Evolutionary conservation across 2,113 vertebrate species (phyloP), one percentile per base, ranked within the genome.

Genomic region (Lates calcarifer): DNA sequence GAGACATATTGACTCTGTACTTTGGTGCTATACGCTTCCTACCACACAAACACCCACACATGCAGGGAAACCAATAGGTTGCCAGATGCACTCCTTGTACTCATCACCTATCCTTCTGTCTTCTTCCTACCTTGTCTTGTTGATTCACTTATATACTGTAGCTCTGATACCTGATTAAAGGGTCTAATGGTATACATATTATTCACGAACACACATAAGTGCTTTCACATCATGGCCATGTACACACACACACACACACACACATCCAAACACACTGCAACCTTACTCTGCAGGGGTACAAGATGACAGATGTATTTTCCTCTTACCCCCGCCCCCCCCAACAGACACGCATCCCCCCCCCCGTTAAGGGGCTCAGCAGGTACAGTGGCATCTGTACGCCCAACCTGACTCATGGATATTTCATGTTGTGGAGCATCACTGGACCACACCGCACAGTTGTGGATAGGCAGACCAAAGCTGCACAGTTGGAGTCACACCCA

Each of bases 401-500:
- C 79, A 79, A 81, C 78, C 83, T 91, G 64, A 89, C 88, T 93
- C 88, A 92, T 93, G 81, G 90, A 93, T 94, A 90, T 93, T 94
- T 94, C 70, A 93, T 94, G 91, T 80, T 66, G 85, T 67, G 79
- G 87, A 79, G 82, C 75, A 1, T 63, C 74, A 71, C 43, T 18
- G 51, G 68, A 74, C 77, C 74, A 58, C 81, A 64, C 20, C 18
- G 3, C 83, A 77, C 81, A 79, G 69, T 87, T 77, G 83, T 79
- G 62, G 69, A 86, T 79, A 74, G 78, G 79, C 67, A 85, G 78
- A 66, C 70, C 75, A 84, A 80, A 87, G 87, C 78, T 51, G 57
- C 81, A 79, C 83, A 83, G 81, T 76, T 60, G 70, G 84, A 87
- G 74, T 71, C 53, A 81, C 79, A 79, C 69, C 69, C 82, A 68